A percentile compares a stretch with the other conserved stretches of the same genome.
These are phyloP conservation scores for Clavelina lepadiformis DNA, from an alignment of 23 tunicate genomes.

Conservation along the genomic window DNA sequence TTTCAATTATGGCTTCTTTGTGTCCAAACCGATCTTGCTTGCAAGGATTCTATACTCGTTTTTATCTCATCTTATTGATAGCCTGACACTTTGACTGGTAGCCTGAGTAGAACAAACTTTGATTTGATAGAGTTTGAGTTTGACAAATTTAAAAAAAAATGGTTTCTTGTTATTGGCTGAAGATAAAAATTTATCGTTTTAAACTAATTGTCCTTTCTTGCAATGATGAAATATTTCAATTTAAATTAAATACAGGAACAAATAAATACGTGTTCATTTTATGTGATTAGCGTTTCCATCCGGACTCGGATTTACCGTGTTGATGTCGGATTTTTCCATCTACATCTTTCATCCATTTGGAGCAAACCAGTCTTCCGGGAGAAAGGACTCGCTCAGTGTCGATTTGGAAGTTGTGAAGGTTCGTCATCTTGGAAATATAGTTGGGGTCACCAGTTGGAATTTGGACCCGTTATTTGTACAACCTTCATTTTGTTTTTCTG, in stretches of 20 bases:
- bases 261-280: neutral
- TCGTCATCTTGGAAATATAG: neutral
- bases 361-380: slow-evolving; percentile 36
- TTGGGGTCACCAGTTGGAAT: too few species aligned
- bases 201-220: too few species aligned
- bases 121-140: too few species aligned
- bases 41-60: too few species aligned
- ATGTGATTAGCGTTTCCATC: slow-evolving; percentile 35
- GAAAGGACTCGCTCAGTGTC: slow-evolving; percentile 86
- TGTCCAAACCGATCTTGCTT: too few species aligned
- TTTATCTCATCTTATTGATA: too few species aligned
- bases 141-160: too few species aligned
- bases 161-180: too few species aligned
- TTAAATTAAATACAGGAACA: neutral
- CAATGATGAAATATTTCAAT: neutral
- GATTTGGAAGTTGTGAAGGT: slow-evolving; percentile 85
- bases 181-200: too few species aligned
- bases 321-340: slow-evolving; percentile 85
- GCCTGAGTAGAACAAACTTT: too few species aligned
- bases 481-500: neutral
- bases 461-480: neutral
- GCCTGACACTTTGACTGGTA: too few species aligned
- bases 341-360: slow-evolving; percentile 82
- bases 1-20: too few species aligned
- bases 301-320: slow-evolving; percentile 74